Percentiles rank a stretch among this genome's conserved stretches.
These are phyloP conservation scores for Notodonta ziczac DNA, from an alignment of 2,888 invertebrate species.

Conservation along the genomic window DNA sequence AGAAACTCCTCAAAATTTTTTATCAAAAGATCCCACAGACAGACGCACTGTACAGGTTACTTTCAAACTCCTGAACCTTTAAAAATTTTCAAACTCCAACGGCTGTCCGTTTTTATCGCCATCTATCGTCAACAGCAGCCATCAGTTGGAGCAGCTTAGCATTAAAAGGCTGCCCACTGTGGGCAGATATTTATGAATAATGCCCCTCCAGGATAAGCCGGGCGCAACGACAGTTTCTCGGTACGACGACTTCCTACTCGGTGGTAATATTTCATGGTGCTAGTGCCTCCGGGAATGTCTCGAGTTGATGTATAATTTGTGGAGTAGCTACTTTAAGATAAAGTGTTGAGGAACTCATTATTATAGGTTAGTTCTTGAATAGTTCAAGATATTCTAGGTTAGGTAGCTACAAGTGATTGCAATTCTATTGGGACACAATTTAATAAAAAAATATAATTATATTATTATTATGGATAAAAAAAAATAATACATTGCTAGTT, in stretches of 20 bases:
- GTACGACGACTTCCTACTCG: constrained; percentile 29
- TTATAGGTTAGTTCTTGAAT: no score
- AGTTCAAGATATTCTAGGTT: no score
- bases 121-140: constrained; percentile 55
- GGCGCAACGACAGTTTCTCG: constrained; percentile 29
- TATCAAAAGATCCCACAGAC: no score
- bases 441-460: no score
- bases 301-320: background rate
- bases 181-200: constrained; percentile 43
- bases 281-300: background rate
- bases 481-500: no score
- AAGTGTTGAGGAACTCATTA: background rate
- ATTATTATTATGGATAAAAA: no score
- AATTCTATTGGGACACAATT: no score
- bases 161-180: constrained; percentile 52
- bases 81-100: background rate
- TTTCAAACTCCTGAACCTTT: no score
- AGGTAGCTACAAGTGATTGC: no score
- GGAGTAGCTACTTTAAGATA: no score
- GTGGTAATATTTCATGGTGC: constrained; percentile 9
- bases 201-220: constrained; percentile 41
- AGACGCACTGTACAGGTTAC: no score
- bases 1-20: no score
- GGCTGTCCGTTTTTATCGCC: background rate
- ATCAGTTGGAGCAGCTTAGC: constrained; percentile 70